Conservation (phyloP, 2,113 vertebrate genomes). For the Tachycineta bicolor region DNA sequence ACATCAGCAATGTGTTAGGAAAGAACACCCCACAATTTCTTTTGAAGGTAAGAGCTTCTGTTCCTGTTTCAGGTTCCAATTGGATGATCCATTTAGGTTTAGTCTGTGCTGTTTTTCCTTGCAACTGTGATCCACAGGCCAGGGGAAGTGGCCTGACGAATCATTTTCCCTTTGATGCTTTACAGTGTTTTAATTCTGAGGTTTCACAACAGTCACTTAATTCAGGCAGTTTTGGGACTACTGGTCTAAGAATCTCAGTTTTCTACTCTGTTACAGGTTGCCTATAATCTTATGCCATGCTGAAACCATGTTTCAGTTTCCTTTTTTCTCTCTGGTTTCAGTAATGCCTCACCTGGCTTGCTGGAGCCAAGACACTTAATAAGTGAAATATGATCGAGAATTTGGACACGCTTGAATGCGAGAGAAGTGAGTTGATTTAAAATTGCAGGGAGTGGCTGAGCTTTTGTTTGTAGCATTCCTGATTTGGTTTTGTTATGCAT, state of each 20-base stretch:
- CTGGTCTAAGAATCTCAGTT: background rate
- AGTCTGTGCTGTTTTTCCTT: constrained; percentile 1
- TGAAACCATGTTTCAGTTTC: background rate
- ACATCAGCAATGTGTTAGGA: constrained; percentile 80
- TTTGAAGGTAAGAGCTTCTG: constrained; percentile 86
- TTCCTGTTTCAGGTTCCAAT: constrained; percentile 1
- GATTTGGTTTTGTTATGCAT: background rate
- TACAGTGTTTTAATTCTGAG: background rate
- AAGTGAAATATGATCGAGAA: background rate
- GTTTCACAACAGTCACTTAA: background rate
- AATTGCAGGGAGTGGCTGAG: background rate
- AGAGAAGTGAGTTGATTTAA: background rate
- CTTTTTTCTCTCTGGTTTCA: background rate
- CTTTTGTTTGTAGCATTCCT: background rate
- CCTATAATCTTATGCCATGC: background rate
- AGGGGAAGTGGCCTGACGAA: background rate
- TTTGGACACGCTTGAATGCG: background rate
- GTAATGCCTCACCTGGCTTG: background rate
- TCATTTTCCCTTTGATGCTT: background rate
- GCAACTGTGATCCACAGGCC: background rate
- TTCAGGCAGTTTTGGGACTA: background rate
- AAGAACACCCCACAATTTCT: constrained; percentile 90
- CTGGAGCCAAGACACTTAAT: background rate
- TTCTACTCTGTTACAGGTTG: background rate
- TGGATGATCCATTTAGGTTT: constrained; percentile 14